Evolutionary conservation across 2,888 invertebrate species (phyloP), one percentile per base, ranked within the genome.

Genomic region (Hydrotaea diabolus): DNA sequence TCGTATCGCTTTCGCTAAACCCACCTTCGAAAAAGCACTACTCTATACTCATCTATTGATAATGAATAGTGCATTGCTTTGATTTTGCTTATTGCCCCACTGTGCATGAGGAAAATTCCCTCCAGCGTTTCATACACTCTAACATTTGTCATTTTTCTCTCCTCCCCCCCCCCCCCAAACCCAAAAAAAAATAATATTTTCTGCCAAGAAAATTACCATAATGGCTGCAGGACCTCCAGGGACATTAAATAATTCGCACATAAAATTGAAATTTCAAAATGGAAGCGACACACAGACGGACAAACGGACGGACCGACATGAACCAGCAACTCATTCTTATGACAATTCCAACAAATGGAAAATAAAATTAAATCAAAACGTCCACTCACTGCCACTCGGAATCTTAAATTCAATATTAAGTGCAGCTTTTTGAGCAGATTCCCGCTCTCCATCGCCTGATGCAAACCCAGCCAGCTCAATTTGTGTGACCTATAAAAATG

Each of bases 241-340:
- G 36, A 31, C 53, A 53, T 62, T 53, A 78, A 78, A 72, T 72
- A 78, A 78, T 71, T 72, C 59, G 19, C 59, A 71, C 31, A 77
- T 17, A 26, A 71, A 71, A 46, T 43, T 23, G 23, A 59, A 59
- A 59, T 4, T 59, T 23, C 59, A 23, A 59, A 59, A 17, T 49
- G 21, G 59, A 59, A 15, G 59, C 59, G 59, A 26, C 59, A 59
- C 15, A 21, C 59, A 59, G 13, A 19, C 57, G 23, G 53, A 15
- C 53, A 53, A 19, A 55, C 55, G 7, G 21, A 15, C 21, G 11
- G 17, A 7, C 19, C 53, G 17, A 43, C 1, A 15, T n/a, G n/a
- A n/a, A n/a, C n/a, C n/a, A 7, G n/a, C 49, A 49, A 19, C 7
- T 21, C 19, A 31, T 21, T 15, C 11, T 23, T 64, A 36, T 36